A percentile compares a stretch with the other conserved stretches of the same genome.
These are phyloP conservation scores for Zele albiditarsus DNA, from an alignment of 2,888 invertebrate species.

Conservation along the genomic window DNA sequence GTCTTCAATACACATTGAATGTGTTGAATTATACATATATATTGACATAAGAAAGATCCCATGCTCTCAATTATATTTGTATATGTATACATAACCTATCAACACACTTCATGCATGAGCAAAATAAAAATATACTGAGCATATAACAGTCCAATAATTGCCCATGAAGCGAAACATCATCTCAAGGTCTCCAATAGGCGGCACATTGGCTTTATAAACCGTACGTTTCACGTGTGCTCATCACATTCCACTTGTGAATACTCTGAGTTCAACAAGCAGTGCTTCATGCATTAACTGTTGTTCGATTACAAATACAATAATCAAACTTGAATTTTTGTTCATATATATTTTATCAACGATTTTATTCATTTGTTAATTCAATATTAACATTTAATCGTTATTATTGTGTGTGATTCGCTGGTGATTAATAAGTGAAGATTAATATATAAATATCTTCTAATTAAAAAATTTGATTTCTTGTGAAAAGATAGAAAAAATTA, in stretches of 20 bases:
- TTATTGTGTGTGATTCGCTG: too few relatives aligned
- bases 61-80: background rate
- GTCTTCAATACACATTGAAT: background rate
- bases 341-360: too few relatives aligned
- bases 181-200: background rate
- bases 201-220: background rate
- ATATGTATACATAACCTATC: background rate
- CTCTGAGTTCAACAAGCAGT: background rate
- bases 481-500: background rate
- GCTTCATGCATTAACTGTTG: too few relatives aligned
- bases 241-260: background rate
- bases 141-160: background rate
- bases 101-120: background rate
- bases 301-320: too few relatives aligned
- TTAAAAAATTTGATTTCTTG: too few relatives aligned
- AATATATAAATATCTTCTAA: too few relatives aligned
- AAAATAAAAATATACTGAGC: background rate
- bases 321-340: too few relatives aligned
- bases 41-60: background rate
- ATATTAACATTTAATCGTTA: too few relatives aligned
- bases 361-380: too few relatives aligned
- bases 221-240: background rate
- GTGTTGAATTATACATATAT: background rate
- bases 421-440: too few relatives aligned
- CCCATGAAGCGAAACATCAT: background rate